phyloP scores from a whole-genome alignment of 2,888 invertebrate species.

The Drosophila hamatofila region DNA sequence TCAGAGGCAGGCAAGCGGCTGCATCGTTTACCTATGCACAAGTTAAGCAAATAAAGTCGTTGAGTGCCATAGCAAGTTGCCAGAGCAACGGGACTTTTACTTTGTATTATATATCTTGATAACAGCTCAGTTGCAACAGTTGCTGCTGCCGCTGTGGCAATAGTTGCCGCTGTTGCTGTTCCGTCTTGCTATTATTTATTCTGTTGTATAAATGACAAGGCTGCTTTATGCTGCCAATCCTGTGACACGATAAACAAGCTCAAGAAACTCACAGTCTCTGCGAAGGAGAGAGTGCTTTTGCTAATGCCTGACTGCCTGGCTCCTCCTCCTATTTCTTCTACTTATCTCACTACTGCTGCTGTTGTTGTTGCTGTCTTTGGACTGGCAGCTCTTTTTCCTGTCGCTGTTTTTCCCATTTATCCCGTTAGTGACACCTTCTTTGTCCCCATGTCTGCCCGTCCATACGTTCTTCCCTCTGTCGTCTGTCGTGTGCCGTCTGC shows the following conservation, averaged over 20 bases:
- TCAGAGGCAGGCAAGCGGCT: slow-evolving; percentile 38
- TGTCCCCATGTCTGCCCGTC: slow-evolving; percentile 60
- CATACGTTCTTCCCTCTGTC: slow-evolving; percentile 3
- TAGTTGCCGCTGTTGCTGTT: slow-evolving; percentile 12
- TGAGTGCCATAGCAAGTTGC: slow-evolving; percentile 57
- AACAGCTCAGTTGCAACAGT: slow-evolving; percentile 61
- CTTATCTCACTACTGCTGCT: not conserved
- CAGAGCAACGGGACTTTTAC: slow-evolving; percentile 39
- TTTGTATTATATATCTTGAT: slow-evolving; percentile 61
- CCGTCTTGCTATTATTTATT: slow-evolving; percentile 47
- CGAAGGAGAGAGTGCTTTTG: slow-evolving; percentile 34
- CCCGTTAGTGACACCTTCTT: slow-evolving; percentile 81
- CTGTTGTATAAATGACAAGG: slow-evolving; percentile 67
- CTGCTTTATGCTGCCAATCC: slow-evolving; percentile 80
- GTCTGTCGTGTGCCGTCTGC: slow-evolving; percentile 44
- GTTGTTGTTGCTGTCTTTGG: not conserved
- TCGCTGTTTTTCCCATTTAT: slow-evolving; percentile 80
- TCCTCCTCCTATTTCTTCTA: not conserved
- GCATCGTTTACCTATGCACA: slow-evolving; percentile 72
- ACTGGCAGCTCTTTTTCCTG: slow-evolving; percentile 76
- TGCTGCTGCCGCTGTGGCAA: slow-evolving; percentile 32
- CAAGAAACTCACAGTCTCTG: slow-evolving; percentile 34
- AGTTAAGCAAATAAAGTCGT: slow-evolving; percentile 76
- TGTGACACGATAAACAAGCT: slow-evolving; percentile 77
- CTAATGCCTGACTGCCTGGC: slow-evolving; percentile 28